Evolutionary conservation across 2,888 invertebrate species (phyloP).

Genomic region (Cyclophora punctaria): DNA sequence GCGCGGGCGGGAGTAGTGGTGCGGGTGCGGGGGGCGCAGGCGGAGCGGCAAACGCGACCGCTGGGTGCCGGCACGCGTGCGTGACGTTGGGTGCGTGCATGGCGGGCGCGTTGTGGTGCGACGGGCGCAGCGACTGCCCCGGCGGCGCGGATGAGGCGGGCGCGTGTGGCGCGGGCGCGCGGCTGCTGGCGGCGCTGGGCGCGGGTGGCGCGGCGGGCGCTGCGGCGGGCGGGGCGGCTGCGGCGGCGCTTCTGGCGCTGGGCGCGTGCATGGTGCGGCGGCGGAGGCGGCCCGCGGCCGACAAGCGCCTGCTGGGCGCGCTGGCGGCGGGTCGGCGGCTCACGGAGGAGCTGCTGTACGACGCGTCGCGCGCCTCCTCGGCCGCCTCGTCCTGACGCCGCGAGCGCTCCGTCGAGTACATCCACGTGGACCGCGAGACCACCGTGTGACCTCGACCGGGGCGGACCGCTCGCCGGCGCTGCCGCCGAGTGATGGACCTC

Average conservation of each 20-base stretch:
- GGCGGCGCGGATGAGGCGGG: constrained; percentile 74
- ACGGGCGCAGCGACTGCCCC: constrained; percentile 70
- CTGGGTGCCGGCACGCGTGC: constrained; percentile 64
- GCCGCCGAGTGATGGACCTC: too few relatives aligned
- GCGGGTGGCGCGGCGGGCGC: constrained; percentile 79
- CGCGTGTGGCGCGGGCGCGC: constrained; percentile 72
- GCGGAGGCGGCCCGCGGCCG: constrained; percentile 67
- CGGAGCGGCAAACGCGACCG: constrained; percentile 34
- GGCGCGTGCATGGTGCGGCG: constrained; percentile 74
- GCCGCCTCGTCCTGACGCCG: constrained; percentile 89
- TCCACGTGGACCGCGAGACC: constrained; percentile 94
- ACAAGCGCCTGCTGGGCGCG: constrained; percentile 76
- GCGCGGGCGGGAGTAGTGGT: constrained; percentile 22
- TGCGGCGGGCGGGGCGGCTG: constrained; percentile 41
- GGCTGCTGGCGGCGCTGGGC: constrained; percentile 71
- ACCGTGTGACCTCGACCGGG: constrained; percentile 81
- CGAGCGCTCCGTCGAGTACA: constrained; percentile 92
- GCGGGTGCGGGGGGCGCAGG: constrained; percentile 62
- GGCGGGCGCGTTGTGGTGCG: constrained; percentile 83
- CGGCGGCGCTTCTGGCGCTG: constrained; percentile 61
- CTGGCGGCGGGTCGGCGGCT: constrained; percentile 77
- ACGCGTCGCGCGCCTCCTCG: constrained; percentile 73
- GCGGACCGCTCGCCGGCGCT: neutral
- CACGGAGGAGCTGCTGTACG: constrained; percentile 81
- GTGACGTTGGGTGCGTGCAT: constrained; percentile 86